A percentile compares a stretch with the other conserved stretches of the same genome.
These are phyloP conservation scores for Triplophysa bombifrons DNA, from an alignment of 2,797 vertebrate species.

Conservation along the genomic window DNA sequence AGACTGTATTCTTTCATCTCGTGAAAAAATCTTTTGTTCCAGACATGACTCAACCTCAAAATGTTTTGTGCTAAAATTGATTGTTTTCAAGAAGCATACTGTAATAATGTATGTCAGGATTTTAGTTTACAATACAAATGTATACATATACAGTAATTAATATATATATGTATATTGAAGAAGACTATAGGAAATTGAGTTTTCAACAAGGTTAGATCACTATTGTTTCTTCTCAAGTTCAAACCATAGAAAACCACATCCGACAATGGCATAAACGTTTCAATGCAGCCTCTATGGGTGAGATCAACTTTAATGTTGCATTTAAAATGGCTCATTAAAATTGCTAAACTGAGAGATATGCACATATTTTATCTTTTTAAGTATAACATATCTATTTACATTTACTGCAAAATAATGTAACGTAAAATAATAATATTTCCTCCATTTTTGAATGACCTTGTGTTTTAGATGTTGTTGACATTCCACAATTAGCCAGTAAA, in stretches of 20 bases:
- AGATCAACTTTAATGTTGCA: too few species aligned
- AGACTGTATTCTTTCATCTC: not conserved
- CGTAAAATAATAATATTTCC: not conserved
- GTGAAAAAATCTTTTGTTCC: not conserved
- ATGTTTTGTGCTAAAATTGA: not conserved
- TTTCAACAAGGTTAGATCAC: not conserved
- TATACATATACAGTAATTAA: too few species aligned
- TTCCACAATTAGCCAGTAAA: not conserved
- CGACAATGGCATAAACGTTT: too few species aligned
- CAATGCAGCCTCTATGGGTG: not conserved
- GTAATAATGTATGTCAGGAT: not conserved
- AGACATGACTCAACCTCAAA: constrained; percentile 3
- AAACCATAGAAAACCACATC: not conserved
- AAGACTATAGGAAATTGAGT: not conserved
- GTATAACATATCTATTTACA: not conserved
- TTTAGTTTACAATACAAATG: too few species aligned
- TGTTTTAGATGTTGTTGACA: not conserved
- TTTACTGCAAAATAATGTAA: not conserved
- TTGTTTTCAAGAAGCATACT: not conserved
- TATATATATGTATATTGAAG: too few species aligned
- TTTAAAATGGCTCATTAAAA: not conserved
- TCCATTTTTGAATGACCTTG: not conserved
- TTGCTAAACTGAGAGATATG: not conserved
- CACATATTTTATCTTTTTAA: too few species aligned
- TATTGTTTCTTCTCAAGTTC: too few species aligned